phyloP scores from a whole-genome alignment of 2,113 vertebrate species.

The Opisthocomus hoazin region DNA sequence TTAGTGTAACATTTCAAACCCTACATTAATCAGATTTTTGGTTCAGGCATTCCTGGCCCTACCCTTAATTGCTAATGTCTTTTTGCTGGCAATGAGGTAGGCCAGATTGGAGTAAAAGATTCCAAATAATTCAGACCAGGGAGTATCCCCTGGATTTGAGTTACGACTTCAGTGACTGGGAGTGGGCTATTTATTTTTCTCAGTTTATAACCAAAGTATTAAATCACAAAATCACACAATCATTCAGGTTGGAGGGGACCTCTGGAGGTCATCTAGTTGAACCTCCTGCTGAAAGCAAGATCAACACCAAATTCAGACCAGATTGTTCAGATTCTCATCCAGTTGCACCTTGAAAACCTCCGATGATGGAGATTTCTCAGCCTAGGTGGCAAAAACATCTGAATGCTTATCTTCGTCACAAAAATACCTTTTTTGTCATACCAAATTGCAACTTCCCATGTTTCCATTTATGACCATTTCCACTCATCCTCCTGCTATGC shows the following conservation, averaged over 20 bases:
- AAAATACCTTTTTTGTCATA: neutral
- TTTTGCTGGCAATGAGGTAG: slow-evolving; percentile 34
- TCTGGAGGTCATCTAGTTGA: neutral
- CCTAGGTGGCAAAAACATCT: neutral
- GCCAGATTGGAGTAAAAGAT: slow-evolving; percentile 48
- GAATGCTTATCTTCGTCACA: neutral
- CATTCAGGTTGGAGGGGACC: neutral
- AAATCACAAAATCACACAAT: slow-evolving; percentile 34
- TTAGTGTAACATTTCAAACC: slow-evolving; percentile 30
- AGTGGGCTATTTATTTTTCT: slow-evolving; percentile 54
- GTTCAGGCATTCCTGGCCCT: slow-evolving; percentile 15
- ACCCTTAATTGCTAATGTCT: slow-evolving; percentile 41
- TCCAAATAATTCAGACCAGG: slow-evolving; percentile 33
- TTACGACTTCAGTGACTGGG: slow-evolving; percentile 34
- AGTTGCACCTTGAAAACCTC: neutral
- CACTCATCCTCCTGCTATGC: neutral
- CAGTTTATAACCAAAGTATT: slow-evolving; percentile 51
- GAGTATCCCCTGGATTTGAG: slow-evolving; percentile 35
- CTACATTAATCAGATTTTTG: slow-evolving; percentile 55
- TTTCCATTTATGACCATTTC: neutral
- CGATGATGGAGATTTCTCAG: neutral
- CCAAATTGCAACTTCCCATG: neutral
- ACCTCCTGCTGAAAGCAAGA: neutral
- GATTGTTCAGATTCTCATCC: neutral
- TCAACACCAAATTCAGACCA: slow-evolving; percentile 7